Evolutionary conservation across 2,113 vertebrate species (phyloP).

Genomic region (Labeo catla): DNA sequence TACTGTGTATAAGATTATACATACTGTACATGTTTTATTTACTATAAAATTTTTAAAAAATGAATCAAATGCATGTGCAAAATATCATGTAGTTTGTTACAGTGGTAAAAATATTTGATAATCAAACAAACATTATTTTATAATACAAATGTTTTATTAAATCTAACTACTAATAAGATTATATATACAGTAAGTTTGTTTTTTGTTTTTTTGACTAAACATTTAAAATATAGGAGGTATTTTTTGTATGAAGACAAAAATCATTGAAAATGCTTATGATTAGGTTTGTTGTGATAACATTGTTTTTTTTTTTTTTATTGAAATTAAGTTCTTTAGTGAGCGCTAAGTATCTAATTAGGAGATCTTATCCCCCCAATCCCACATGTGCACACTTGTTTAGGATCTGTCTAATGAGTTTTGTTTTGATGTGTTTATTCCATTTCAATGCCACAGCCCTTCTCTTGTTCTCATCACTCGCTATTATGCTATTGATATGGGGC

Average conservation of each 20-base stretch:
- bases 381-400: conserved; percentile 47
- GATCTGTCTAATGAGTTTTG: conserved; percentile 41
- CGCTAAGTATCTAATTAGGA: conserved; percentile 67
- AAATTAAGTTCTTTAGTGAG: conserved; percentile 67
- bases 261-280: neutral
- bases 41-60: too few relatives aligned
- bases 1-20: neutral
- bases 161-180: neutral
- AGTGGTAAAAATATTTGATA: neutral
- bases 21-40: neutral
- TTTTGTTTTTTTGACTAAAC: neutral
- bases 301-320: conserved; percentile 1
- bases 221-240: neutral
- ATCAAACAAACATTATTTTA: too few relatives aligned
- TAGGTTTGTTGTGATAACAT: neutral
- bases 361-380: conserved; percentile 51
- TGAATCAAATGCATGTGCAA: neutral
- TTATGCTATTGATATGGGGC: conserved; percentile 55
- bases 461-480: conserved; percentile 27
- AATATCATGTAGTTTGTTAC: neutral
- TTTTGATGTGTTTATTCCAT: conserved; percentile 48
- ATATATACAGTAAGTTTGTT: neutral
- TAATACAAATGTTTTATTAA: neutral
- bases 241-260: neutral
- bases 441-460: conserved; percentile 39